Percentiles rank a stretch among this genome's conserved stretches.
Evolutionary conservation across 2,797 vertebrate genomes (phyloP).

Genomic region (Manis javanica): DNA sequence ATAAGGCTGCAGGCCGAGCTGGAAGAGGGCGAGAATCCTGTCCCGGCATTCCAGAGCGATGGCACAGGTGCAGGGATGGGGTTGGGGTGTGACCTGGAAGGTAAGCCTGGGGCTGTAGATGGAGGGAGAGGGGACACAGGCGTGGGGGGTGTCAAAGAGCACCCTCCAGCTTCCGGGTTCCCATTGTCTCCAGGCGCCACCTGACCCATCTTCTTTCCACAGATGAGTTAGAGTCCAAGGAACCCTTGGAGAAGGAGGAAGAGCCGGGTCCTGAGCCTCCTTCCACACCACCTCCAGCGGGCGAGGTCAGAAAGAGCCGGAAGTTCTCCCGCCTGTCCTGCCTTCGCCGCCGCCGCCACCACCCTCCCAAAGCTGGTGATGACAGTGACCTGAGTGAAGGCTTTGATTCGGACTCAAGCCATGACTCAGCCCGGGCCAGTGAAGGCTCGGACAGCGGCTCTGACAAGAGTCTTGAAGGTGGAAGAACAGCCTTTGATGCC

Average conservation of each 20-base stretch:
- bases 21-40: conserved; percentile 94
- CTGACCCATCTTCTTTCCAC: background rate
- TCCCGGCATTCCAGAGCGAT: conserved; percentile 92
- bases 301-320: conserved; percentile 89
- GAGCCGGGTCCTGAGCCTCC: conserved; percentile 78
- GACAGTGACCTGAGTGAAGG: conserved; percentile 98
- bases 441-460: conserved; percentile 93
- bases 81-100: background rate
- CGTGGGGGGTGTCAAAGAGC: background rate
- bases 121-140: background rate
- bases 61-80: conserved; percentile 87
- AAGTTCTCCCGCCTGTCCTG: conserved; percentile 95
- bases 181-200: background rate
- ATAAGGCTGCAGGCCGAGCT: conserved; percentile 97
- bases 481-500: conserved; percentile 95
- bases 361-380: conserved; percentile 91
- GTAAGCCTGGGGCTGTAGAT: background rate
- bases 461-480: conserved; percentile 92
- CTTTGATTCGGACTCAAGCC: conserved; percentile 92
- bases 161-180: background rate
- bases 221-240: conserved; percentile 92
- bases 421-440: conserved; percentile 85
- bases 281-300: conserved; percentile 61
- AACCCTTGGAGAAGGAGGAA: conserved; percentile 88
- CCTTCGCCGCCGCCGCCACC: conserved; percentile 93